phyloP scores from a whole-genome alignment of 2,113 vertebrate genomes.

The Boulengeromyrus knoepffleri region DNA sequence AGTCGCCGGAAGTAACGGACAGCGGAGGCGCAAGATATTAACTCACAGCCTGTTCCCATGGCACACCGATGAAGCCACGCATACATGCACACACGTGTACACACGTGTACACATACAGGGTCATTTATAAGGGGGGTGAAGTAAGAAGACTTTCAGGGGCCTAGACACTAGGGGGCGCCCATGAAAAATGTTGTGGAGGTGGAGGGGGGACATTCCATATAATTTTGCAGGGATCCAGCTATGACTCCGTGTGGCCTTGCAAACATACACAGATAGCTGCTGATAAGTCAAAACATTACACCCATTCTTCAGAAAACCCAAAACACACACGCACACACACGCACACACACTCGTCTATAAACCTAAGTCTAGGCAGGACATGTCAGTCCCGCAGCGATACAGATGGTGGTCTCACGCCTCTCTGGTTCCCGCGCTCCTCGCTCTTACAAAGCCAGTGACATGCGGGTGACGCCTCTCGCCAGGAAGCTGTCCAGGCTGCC shows the following conservation, averaged over 20 bases:
- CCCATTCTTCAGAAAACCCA: background rate
- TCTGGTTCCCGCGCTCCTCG: background rate
- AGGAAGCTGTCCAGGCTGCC: background rate
- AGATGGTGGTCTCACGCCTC: background rate
- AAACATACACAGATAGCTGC: background rate
- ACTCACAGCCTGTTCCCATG: background rate
- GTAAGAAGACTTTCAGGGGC: background rate
- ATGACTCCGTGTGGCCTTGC: background rate
- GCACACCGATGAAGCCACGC: background rate
- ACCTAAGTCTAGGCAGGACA: background rate
- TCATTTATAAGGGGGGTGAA: background rate
- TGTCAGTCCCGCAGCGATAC: background rate
- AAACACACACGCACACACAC: background rate
- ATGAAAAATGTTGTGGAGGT: background rate
- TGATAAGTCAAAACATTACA: background rate
- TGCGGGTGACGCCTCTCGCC: background rate
- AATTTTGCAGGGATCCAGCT: background rate
- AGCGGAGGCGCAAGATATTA: background rate
- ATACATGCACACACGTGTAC: constrained; percentile 6
- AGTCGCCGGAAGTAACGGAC: background rate
- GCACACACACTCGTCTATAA: background rate
- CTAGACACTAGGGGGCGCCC: background rate
- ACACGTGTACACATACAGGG: background rate
- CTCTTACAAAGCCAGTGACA: background rate
- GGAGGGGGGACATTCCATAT: background rate